Evolutionary conservation across 2,113 vertebrate species (phyloP), one percentile per base, ranked within the genome.

Genomic region (Corynorhinus townsendii): DNA sequence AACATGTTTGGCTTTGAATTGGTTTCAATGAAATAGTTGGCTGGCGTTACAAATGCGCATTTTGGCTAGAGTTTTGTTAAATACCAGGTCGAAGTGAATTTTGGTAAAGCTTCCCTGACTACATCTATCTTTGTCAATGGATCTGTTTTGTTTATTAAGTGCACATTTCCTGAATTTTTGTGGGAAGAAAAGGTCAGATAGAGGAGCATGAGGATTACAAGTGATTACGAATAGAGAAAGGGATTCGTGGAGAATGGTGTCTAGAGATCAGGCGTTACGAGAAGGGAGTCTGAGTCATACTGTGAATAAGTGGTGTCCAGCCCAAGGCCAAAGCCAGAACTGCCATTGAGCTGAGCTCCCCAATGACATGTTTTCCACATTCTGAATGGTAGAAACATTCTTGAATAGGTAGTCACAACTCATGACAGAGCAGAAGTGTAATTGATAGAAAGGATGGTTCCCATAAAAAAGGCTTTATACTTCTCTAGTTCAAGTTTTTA

Each of bases 31-130:
- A 97, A 97, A 96, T 95, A 95, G 84, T 96, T 97, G 96, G 92
- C 96, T 85, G 71, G 54, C 86, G 56, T 90, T 97, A 86, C 59
- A 97, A 96, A 97, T 96, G 91, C 95, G 52, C 64, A 95, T 96
- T 96, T 97, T 96, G 89, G 96, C 94, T 95, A 86, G 82, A 94
- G 89, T 97, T 97, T 95, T 96, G 83, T 94, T 96, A 95, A 96
- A 96, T 96, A 96, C 75, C 69, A 94, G 86, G 96, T 88, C 92
- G 91, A 95, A 93, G 89, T 30, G 93, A 95, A 92, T 95, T 97
- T 97, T 96, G 89, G 95, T 97, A 95, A 96, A 95, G 92, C 94
- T 95, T 45, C 69, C 75, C 92, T 81, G 66, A 81, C 76, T 95
- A 83, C 83, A 96, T 97, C 91, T 96, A 95, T 97, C 96, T 95